Evolutionary conservation across 2,113 vertebrate genomes (phyloP), one percentile per base, ranked within the genome.

Genomic region (Podilymbus podiceps): DNA sequence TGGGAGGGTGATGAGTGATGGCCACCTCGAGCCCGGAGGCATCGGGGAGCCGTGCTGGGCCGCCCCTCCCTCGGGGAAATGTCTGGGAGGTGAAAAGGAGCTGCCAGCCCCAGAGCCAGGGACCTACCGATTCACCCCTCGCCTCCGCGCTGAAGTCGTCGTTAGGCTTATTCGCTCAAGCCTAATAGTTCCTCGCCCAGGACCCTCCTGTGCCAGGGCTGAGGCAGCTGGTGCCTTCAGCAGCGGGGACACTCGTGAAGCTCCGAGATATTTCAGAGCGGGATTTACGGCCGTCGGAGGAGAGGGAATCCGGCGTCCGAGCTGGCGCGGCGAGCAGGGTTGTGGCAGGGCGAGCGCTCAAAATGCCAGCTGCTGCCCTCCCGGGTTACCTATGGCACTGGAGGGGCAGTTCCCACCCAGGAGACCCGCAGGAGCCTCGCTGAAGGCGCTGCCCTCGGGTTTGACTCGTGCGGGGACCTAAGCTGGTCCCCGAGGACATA

Each of bases 401-500:
- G 38, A 78, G 31, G 7, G 50, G 66, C 21, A 3, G 25, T 15
- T 25, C 11, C 50, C 3, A 3, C 42, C 19, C 2, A 24, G 66
- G 60, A 25, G 53, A 18, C 9, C 23, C 53, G 12, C 25, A 22
- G 2, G 3, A 52, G 33, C 33, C 60, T 73, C 4, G 3, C 46
- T 7, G 38, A 46, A n/a, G n/a, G n/a, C n/a, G n/a, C n/a, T n/a
- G n/a, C n/a, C n/a, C n/a, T n/a, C n/a, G n/a, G n/a, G n/a, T n/a
- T n/a, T n/a, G n/a, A n/a, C n/a, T n/a, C n/a, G n/a, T n/a, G n/a
- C n/a, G n/a, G n/a, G n/a, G n/a, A n/a, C n/a, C n/a, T n/a, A n/a
- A n/a, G n/a, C 47, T 1, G 0, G 12, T 47, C 49, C 55, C n/a
- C 0, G 4, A 25, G 62, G 63, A 15, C n/a, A 68, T 9, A 6